Evolutionary conservation across 2,888 invertebrate species (phyloP), one percentile per base, ranked within the genome.

Genomic region (Pediacus dermestoides): DNA sequence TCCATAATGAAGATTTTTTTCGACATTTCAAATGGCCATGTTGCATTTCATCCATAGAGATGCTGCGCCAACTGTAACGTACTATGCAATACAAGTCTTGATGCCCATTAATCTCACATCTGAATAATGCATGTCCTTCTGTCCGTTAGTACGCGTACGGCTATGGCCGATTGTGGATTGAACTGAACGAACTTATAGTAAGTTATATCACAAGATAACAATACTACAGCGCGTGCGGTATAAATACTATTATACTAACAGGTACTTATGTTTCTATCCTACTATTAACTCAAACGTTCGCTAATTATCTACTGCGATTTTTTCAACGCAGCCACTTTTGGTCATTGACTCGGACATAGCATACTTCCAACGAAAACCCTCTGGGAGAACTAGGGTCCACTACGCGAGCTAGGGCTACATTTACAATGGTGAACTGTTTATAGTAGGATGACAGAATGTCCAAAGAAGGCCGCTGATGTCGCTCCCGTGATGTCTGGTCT

Each of bases 111-210:
- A 58, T 58, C 56, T 57, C 49, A 39, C 42, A 52, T 53, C 55
- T 60, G 60, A 62, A 63, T 62, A 62, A 62, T 61, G 58, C 57
- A 60, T 60, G 58, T 52, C 50, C 54, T n/a, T 48, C 49, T 44
- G 52, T 46, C 54, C 49, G 50, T 51, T 55, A 55, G n/a, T n/a
- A n/a, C n/a, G n/a, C n/a, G n/a, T n/a, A n/a, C n/a, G n/a, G n/a
- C n/a, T n/a, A n/a, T n/a, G n/a, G n/a, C 57, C 53, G 53, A 53
- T 55, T 49, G 48, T 48, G 50, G 53, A 58, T 53, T 52, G 49
- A 52, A 52, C 50, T 49, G 47, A 52, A 43, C 48, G 42, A 58
- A 48, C 53, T 50, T n/a, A n/a, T n/a, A n/a, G n/a, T n/a, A 48
- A 57, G 55, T 58, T 56, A 57, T 56, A 54, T 57, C 55, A 50